Conservation (phyloP, 2,113 vertebrate species). For the mouse (Mus musculus) region GRCm39 chrX:55695501-55696000, state of each 20-base stretch:
- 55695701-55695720: constrained; percentile 49
- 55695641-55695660: constrained; percentile 64
- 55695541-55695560: constrained; percentile 37
- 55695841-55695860: constrained; percentile 72
- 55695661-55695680: constrained; percentile 61
- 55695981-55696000: constrained; percentile 24
- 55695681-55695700: constrained; percentile 49
- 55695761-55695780: constrained; percentile 2
- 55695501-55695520: neutral
- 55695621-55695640: constrained; percentile 55
- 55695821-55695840: constrained; percentile 63
- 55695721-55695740: constrained; percentile 18
- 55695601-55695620: neutral
- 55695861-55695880: constrained; percentile 76
- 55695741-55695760: constrained; percentile 52
- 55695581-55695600: constrained; percentile 59
- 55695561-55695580: constrained; percentile 83
- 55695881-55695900: constrained; percentile 70
- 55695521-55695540: neutral
- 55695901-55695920: constrained; percentile 73
- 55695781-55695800: constrained; percentile 31
- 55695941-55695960: constrained; percentile 63
- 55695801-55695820: constrained; percentile 54
- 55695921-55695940: constrained; percentile 73
- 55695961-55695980: constrained; percentile 68